Conservation (phyloP, 1,140 invertebrate genomes). For the Drosophila sp. region DNA sequence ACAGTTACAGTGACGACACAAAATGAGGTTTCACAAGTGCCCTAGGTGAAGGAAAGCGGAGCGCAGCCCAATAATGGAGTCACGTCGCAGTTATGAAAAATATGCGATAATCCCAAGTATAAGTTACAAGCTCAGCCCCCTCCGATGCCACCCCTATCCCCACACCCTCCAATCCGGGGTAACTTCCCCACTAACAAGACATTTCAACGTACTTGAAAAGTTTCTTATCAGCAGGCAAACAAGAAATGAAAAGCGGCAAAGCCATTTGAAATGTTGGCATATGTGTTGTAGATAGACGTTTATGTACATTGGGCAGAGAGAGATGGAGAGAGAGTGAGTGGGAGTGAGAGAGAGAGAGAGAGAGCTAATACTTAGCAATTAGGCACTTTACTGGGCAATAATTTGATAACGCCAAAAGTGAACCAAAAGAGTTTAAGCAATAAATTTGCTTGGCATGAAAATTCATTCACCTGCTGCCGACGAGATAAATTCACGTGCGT, state of each 20-base stretch:
- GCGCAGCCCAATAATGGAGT: constrained; percentile 73
- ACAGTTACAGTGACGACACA: constrained; percentile 54
- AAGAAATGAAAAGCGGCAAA: constrained; percentile 33
- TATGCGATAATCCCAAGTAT: constrained; percentile 73
- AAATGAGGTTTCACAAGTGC: constrained; percentile 51
- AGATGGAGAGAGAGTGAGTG: constrained; percentile 24
- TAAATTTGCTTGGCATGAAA: constrained; percentile 71
- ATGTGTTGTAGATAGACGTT: constrained; percentile 41
- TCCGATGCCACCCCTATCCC: not conserved
- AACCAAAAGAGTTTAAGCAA: constrained; percentile 40
- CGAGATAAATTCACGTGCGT: constrained; percentile 57
- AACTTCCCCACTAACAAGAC: constrained; percentile 5
- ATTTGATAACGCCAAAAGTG: constrained; percentile 60
- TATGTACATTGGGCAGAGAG: constrained; percentile 5
- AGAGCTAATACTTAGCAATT: constrained; percentile 51
- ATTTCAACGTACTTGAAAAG: constrained; percentile 65
- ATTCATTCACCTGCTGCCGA: constrained; percentile 55
- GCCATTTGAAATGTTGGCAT: constrained; percentile 58
- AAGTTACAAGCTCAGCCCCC: constrained; percentile 40
- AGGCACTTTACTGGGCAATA: constrained; percentile 54
- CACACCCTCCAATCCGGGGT: too few species aligned
- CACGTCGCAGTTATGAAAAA: constrained; percentile 83
- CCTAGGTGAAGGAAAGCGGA: constrained; percentile 10
- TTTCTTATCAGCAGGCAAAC: constrained; percentile 59
- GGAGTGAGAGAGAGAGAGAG: not conserved